phyloP scores from a whole-genome alignment of 2,888 invertebrate genomes.

The Timema cristinae region DNA sequence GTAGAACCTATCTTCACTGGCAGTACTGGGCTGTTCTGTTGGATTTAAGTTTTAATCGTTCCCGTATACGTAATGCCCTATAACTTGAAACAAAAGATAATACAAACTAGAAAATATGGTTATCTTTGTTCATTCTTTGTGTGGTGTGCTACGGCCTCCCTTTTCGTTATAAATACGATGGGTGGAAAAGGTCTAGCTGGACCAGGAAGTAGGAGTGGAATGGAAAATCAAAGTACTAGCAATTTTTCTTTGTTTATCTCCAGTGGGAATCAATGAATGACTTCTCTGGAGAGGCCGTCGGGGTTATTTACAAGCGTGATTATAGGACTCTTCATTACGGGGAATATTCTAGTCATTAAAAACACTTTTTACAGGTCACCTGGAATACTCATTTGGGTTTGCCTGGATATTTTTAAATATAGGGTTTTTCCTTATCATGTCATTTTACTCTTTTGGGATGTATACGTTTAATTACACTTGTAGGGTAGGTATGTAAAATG shows the following conservation, averaged over 20 bases:
- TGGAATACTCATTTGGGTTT: too few relatives aligned
- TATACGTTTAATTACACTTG: too few relatives aligned
- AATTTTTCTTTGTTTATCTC: constrained; percentile 23
- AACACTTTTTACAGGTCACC: too few relatives aligned
- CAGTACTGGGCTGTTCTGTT: constrained; percentile 23
- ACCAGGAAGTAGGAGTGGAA: constrained; percentile 7
- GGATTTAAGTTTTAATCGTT: constrained; percentile 31
- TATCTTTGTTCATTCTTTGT: constrained; percentile 23
- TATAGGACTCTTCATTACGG: too few relatives aligned
- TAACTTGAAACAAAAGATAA: constrained; percentile 28
- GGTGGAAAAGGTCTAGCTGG: background rate
- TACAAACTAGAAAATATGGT: constrained; percentile 25
- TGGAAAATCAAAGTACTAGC: constrained; percentile 25
- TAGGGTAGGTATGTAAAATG: too few relatives aligned
- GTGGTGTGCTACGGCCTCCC: background rate
- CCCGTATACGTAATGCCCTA: constrained; percentile 25
- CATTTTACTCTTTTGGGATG: too few relatives aligned
- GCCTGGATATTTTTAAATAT: too few relatives aligned
- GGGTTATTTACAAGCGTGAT: too few relatives aligned
- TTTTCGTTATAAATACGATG: constrained; percentile 13
- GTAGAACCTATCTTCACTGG: constrained; percentile 28
- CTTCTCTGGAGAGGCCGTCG: constrained; percentile 10
- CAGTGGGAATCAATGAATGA: constrained; percentile 21
- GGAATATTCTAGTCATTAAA: too few relatives aligned
- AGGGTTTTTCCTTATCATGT: too few relatives aligned